phyloP scores from a whole-genome alignment of 2,797 vertebrate species.

The Odontamblyopus rebecca region DNA sequence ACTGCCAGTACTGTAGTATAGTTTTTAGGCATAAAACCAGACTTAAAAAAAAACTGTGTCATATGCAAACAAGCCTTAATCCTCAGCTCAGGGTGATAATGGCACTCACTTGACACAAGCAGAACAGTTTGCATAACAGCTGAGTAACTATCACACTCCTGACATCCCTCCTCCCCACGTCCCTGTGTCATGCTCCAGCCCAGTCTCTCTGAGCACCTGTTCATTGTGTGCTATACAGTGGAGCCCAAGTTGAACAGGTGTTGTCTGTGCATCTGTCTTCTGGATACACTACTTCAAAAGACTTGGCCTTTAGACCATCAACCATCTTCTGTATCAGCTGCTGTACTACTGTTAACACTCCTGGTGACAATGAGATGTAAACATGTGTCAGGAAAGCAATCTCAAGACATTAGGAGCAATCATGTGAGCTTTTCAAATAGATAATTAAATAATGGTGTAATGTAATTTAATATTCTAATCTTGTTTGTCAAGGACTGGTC shows the following conservation, averaged over 20 bases:
- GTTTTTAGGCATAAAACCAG: not conserved
- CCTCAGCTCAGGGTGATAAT: slow-evolving; percentile 10
- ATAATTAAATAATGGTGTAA: not conserved
- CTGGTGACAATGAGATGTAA: slow-evolving; percentile 3
- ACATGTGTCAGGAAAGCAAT: not conserved
- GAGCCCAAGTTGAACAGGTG: slow-evolving; percentile 61
- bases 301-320: slow-evolving; percentile 21
- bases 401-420: not conserved
- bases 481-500: not conserved
- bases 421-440: not conserved
- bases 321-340: slow-evolving; percentile 16
- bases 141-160: slow-evolving; percentile 25
- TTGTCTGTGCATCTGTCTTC: slow-evolving; percentile 55
- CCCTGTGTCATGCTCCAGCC: slow-evolving; percentile 13
- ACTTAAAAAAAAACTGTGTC: not conserved
- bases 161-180: slow-evolving; percentile 3
- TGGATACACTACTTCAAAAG: slow-evolving; percentile 63
- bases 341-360: slow-evolving; percentile 6
- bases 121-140: slow-evolving; percentile 19
- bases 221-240: slow-evolving; percentile 61
- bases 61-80: slow-evolving; percentile 1
- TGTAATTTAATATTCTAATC: not conserved
- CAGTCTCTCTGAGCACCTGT: slow-evolving; percentile 58
- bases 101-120: slow-evolving; percentile 7
- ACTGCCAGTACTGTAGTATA: not conserved